Conservation (phyloP, 1,140 invertebrate genomes). For the Hestina assimilis region DNA sequence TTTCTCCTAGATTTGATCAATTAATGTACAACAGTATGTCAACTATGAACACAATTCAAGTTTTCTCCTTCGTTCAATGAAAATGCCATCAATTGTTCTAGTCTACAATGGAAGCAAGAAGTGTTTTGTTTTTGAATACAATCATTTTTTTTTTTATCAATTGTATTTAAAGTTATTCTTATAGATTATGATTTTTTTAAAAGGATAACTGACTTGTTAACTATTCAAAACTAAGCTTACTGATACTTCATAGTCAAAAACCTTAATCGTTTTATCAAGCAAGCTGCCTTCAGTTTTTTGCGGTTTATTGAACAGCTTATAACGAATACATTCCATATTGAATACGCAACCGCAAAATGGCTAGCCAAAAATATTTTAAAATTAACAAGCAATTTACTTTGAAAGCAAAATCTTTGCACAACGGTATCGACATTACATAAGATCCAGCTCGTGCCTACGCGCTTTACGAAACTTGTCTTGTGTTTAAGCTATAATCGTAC, state of each 20-base stretch:
- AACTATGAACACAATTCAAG: slow-evolving; percentile 25
- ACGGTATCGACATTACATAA: background rate
- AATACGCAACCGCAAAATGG: too few relatives aligned
- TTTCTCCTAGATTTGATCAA: background rate
- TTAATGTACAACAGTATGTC: background rate
- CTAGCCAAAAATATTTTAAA: too few relatives aligned
- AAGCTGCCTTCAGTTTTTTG: too few relatives aligned
- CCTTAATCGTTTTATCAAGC: too few relatives aligned
- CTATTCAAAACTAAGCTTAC: too few relatives aligned
- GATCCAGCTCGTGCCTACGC: background rate
- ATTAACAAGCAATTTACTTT: too few relatives aligned
- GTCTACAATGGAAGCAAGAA: slow-evolving; percentile 31
- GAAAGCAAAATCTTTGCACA: background rate
- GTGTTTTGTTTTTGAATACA: slow-evolving; percentile 15
- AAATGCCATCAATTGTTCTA: slow-evolving; percentile 37
- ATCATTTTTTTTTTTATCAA: background rate
- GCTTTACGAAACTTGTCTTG: background rate
- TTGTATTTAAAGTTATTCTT: background rate
- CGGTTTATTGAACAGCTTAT: too few relatives aligned
- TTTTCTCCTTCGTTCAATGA: slow-evolving; percentile 33
- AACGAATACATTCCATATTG: too few relatives aligned
- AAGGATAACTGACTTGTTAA: too few relatives aligned
- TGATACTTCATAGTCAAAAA: too few relatives aligned
- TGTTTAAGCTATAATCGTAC: too few relatives aligned
- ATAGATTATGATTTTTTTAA: too few relatives aligned